phyloP scores from a whole-genome alignment of 2,888 invertebrate species.

The Boloria selene region DNA sequence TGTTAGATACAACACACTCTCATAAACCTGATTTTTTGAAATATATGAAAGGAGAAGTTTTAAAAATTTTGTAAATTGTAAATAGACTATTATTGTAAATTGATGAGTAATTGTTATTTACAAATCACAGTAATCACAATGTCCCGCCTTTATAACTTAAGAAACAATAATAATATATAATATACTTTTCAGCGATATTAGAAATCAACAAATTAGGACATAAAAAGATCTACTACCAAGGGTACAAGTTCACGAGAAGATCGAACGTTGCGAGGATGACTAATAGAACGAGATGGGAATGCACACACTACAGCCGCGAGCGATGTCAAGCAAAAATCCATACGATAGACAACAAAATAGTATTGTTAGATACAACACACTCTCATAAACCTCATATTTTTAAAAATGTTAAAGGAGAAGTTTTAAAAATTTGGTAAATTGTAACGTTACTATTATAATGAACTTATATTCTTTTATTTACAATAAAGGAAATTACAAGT shows the following conservation, averaged over 20 bases:
- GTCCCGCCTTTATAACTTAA: not conserved
- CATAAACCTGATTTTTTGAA: conserved; percentile 26
- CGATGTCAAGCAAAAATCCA: conserved; percentile 41
- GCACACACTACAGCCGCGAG: conserved; percentile 34
- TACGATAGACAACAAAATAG: conserved; percentile 39
- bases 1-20: conserved; percentile 34
- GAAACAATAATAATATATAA: not conserved
- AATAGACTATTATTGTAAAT: too few species aligned
- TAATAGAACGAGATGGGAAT: conserved; percentile 44
- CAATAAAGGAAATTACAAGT: too few species aligned
- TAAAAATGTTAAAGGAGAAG: not conserved
- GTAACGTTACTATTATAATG: too few species aligned
- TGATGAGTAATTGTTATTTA: too few species aligned
- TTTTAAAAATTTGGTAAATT: not conserved
- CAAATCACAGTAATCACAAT: too few species aligned
- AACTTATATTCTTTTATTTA: too few species aligned
- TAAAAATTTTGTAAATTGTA: not conserved
- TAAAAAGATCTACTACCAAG: not conserved
- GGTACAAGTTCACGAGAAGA: not conserved
- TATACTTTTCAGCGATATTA: not conserved
- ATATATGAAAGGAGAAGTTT: conserved; percentile 30
- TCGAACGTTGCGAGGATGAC: not conserved
- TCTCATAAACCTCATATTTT: conserved; percentile 17
- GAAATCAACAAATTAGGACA: too few species aligned
- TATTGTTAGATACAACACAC: conserved; percentile 25